A percentile compares a stretch with the other conserved stretches of the same genome.
phyloP scores from a whole-genome alignment of 2,797 vertebrate species.

The Phoebastria nigripes region DNA sequence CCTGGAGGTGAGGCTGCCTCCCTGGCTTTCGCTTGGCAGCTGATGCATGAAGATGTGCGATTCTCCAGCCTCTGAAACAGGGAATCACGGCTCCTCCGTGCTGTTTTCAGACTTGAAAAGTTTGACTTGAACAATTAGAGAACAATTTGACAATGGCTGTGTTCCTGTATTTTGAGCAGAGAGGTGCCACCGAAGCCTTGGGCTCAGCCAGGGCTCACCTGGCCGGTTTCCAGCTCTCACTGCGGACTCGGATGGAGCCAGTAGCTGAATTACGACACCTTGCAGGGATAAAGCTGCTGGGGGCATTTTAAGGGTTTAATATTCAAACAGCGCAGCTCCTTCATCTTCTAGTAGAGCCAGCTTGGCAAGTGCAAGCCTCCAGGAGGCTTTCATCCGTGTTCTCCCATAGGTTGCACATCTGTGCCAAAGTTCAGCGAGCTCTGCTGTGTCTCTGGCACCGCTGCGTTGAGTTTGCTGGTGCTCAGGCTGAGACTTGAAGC shows the following conservation, averaged over 20 bases:
- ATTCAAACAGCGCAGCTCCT: not conserved
- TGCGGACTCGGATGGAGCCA: not conserved
- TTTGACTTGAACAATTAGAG: not conserved
- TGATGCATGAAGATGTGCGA: not conserved
- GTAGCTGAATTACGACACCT: accelerated
- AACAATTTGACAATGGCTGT: not conserved
- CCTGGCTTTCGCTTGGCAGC: not conserved
- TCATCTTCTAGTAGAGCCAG: constrained; percentile 32
- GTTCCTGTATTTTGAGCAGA: not conserved
- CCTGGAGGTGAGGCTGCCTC: not conserved
- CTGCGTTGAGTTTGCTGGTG: accelerated
- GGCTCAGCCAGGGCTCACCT: not conserved
- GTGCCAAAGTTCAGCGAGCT: constrained; percentile 5
- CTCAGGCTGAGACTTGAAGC: not conserved
- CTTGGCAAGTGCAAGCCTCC: not conserved
- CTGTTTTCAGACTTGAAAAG: not conserved
- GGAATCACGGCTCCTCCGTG: accelerated
- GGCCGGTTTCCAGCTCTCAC: not conserved
- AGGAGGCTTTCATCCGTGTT: not conserved
- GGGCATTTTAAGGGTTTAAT: not conserved
- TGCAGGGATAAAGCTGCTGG: not conserved
- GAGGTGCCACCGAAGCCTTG: not conserved
- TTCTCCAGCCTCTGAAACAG: not conserved
- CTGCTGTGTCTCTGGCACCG: not conserved
- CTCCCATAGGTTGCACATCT: not conserved